Percentiles rank a stretch among this genome's conserved stretches.
Evolutionary conservation across 2,888 invertebrate genomes (phyloP).

Genomic region (Sphinx pinastri): DNA sequence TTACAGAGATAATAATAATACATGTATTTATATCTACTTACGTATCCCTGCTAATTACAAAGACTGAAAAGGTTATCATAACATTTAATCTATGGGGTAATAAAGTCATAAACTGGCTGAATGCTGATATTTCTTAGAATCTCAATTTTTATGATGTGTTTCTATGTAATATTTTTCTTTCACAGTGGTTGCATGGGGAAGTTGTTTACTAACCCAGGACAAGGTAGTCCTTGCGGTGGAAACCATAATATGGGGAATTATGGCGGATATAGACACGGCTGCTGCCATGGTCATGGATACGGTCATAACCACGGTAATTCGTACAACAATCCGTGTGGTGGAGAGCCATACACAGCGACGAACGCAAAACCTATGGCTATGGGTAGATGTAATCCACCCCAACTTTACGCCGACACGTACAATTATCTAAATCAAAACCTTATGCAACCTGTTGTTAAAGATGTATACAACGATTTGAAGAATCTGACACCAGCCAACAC

Average conservation of each 20-base stretch:
- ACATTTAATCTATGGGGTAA: no score
- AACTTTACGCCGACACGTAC: conserved; percentile 70
- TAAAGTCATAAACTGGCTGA: no score
- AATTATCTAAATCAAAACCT: conserved; percentile 67
- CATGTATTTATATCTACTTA: no score
- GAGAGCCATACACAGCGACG: conserved; percentile 49
- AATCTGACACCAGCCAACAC: conserved; percentile 66
- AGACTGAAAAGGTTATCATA: background rate
- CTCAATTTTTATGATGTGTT: background rate
- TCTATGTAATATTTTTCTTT: conserved; percentile 35
- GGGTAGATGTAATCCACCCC: conserved; percentile 63
- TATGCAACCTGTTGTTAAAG: conserved; percentile 72
- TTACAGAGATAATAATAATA: no score
- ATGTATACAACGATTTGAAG: conserved; percentile 73
- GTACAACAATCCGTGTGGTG: conserved; percentile 40
- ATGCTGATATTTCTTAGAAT: background rate
- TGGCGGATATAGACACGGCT: conserved; percentile 52
- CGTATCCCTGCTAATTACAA: no score
- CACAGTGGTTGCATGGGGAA: conserved; percentile 79
- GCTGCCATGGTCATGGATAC: conserved; percentile 47
- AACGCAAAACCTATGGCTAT: conserved; percentile 38
- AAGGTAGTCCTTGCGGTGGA: conserved; percentile 39
- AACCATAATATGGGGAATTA: conserved; percentile 42
- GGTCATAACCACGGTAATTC: conserved; percentile 39
- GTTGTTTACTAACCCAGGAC: conserved; percentile 58